Evolutionary conservation across 1,140 invertebrate genomes (phyloP).

Genomic region (Latrodectus geometricus): DNA sequence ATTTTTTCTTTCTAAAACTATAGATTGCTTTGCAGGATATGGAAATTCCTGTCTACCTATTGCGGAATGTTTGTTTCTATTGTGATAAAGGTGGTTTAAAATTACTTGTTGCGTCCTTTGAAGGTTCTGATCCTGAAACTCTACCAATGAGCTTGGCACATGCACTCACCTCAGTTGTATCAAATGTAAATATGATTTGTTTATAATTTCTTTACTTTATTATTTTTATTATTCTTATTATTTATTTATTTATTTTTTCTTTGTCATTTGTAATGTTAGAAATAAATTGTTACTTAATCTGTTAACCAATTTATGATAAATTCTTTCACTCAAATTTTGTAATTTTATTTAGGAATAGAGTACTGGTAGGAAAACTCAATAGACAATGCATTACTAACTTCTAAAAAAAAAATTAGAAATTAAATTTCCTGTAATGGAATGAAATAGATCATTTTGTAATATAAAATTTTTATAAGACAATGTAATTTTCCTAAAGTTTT

Average conservation of each 20-base stretch:
- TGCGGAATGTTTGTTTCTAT: slow-evolving; percentile 90
- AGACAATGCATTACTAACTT: too few relatives aligned
- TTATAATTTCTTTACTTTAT: background rate
- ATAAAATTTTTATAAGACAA: too few relatives aligned
- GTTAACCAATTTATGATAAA: too few relatives aligned
- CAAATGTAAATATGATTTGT: slow-evolving; percentile 76
- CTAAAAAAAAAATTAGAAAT: too few relatives aligned
- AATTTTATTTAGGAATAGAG: too few relatives aligned
- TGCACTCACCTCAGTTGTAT: slow-evolving; percentile 88
- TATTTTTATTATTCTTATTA: too few relatives aligned
- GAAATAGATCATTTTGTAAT: too few relatives aligned
- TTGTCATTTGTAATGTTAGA: background rate
- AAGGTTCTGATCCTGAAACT: slow-evolving; percentile 78
- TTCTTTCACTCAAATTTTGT: too few relatives aligned
- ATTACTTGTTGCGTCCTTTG: slow-evolving; percentile 86
- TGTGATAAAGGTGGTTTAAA: slow-evolving; percentile 86
- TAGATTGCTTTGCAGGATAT: slow-evolving; percentile 77
- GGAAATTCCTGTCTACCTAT: slow-evolving; percentile 88
- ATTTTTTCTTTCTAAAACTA: slow-evolving; percentile 26
- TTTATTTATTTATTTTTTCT: background rate
- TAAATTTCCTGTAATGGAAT: too few relatives aligned
- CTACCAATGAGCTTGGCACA: slow-evolving; percentile 88
- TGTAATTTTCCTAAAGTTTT: too few relatives aligned
- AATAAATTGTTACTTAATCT: background rate
- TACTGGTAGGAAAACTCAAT: too few relatives aligned